These are phyloP conservation scores for Chymomyza procnemis DNA, from an alignment of 2,888 invertebrate species.

Conservation along the genomic window DNA sequence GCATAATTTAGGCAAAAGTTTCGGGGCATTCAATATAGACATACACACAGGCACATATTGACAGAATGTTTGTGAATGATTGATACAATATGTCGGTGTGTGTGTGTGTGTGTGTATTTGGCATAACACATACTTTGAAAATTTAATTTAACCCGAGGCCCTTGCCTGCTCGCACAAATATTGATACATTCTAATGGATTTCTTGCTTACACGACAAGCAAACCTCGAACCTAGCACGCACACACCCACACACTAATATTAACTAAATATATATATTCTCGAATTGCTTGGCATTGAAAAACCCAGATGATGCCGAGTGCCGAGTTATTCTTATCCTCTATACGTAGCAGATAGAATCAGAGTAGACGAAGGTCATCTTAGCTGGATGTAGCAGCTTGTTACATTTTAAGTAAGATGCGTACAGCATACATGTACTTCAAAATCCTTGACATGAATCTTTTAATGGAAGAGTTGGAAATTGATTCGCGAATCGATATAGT, in stretches of 20 bases:
- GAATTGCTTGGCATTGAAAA: background rate
- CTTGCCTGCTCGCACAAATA: conserved; percentile 60
- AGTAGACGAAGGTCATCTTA: conserved; percentile 12
- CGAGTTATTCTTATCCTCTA: background rate
- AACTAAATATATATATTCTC: background rate
- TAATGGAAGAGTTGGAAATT: too few relatives aligned
- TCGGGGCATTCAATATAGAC: conserved; percentile 1
- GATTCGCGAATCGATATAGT: too few relatives aligned
- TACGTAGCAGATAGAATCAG: background rate
- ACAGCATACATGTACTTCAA: too few relatives aligned
- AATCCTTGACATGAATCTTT: too few relatives aligned
- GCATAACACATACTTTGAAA: conserved; percentile 50
- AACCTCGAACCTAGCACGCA: conserved; percentile 9
- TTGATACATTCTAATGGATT: conserved; percentile 74
- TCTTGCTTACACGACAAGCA: conserved; percentile 32
- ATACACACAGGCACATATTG: conserved; percentile 3
- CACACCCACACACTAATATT: conserved; percentile 7
- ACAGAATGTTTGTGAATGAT: conserved; percentile 9
- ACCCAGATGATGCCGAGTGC: background rate
- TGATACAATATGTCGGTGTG: conserved; percentile 4
- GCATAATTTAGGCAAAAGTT: conserved; percentile 56
- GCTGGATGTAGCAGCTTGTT: conserved; percentile 26
- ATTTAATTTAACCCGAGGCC: conserved; percentile 68
- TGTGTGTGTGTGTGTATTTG: conserved; percentile 11
- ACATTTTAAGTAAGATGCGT: background rate